Percentiles rank a stretch among this genome's conserved stretches.
Conservation (phyloP, 2,888 invertebrate genomes). For the Ormyrus thymus region DNA sequence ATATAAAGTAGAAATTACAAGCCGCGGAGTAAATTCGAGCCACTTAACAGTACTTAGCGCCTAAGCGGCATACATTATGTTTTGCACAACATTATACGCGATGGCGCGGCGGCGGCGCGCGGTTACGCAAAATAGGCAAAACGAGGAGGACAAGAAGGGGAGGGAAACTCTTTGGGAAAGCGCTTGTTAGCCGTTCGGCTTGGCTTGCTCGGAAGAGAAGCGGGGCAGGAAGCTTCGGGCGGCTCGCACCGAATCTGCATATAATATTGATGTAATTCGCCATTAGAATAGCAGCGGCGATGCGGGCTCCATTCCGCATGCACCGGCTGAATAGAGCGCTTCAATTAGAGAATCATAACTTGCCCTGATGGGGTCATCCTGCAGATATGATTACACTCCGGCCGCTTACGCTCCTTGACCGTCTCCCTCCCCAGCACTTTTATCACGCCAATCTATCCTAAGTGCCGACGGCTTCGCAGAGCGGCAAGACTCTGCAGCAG, state of each 20-base stretch:
- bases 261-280: constrained; percentile 72
- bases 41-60: constrained; percentile 74
- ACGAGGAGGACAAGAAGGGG: too few relatives aligned
- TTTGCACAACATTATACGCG: constrained; percentile 72
- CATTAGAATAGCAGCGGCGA: constrained; percentile 68
- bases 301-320: constrained; percentile 69
- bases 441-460: too few relatives aligned
- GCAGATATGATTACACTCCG: constrained; percentile 64
- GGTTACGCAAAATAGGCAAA: too few relatives aligned
- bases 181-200: too few relatives aligned
- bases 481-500: too few relatives aligned
- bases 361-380: constrained; percentile 72
- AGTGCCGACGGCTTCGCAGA: too few relatives aligned
- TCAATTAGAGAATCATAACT: constrained; percentile 74
- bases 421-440: constrained; percentile 1
- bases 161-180: too few relatives aligned
- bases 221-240: constrained; percentile 53
- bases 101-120: too few relatives aligned
- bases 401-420: constrained; percentile 9
- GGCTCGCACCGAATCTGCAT: constrained; percentile 66
- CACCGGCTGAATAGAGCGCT: constrained; percentile 69
- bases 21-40: constrained; percentile 73
- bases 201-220: not conserved
- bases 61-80: constrained; percentile 73
- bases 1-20: constrained; percentile 72